Percentiles rank a stretch among this genome's conserved stretches.
phyloP scores from a whole-genome alignment of 2,797 vertebrate species.

The Percopsis omiscomaycus region DNA sequence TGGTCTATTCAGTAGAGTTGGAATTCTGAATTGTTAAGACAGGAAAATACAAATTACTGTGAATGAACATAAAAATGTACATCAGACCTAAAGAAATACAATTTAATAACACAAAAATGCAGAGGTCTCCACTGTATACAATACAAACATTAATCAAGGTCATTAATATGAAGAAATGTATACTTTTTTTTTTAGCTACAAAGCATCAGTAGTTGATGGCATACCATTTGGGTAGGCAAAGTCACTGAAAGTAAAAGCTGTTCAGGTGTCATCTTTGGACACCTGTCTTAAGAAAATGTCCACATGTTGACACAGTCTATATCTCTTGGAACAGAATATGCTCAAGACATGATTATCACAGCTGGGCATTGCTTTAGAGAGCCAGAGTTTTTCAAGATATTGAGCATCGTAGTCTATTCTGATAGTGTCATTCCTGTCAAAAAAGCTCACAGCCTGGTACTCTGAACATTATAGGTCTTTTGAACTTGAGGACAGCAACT shows the following conservation, averaged over 20 bases:
- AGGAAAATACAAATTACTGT: too few relatives aligned
- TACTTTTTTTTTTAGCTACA: not conserved
- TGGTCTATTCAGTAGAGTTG: too few relatives aligned
- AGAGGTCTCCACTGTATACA: too few relatives aligned
- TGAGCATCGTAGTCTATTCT: not conserved
- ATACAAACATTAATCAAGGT: too few relatives aligned
- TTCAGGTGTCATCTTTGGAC: not conserved
- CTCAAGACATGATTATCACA: not conserved
- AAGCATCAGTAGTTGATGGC: conserved; percentile 3
- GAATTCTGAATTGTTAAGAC: too few relatives aligned
- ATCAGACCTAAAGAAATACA: too few relatives aligned
- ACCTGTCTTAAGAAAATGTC: not conserved
- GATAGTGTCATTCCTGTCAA: conserved; percentile 2
- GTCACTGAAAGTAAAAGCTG: not conserved
- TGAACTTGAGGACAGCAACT: conserved; percentile 4
- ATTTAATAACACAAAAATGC: too few relatives aligned
- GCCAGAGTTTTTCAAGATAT: conserved; percentile 5
- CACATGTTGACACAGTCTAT: not conserved
- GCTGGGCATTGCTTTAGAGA: conserved; percentile 6
- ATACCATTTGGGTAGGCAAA: not conserved
- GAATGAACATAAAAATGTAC: too few relatives aligned
- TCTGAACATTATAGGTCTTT: conserved; percentile 17
- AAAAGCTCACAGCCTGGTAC: conserved; percentile 15
- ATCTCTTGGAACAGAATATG: not conserved
- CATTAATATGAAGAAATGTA: too few relatives aligned